phyloP scores from a whole-genome alignment of 2,888 invertebrate genomes.

The Odontocolon sp. region DNA sequence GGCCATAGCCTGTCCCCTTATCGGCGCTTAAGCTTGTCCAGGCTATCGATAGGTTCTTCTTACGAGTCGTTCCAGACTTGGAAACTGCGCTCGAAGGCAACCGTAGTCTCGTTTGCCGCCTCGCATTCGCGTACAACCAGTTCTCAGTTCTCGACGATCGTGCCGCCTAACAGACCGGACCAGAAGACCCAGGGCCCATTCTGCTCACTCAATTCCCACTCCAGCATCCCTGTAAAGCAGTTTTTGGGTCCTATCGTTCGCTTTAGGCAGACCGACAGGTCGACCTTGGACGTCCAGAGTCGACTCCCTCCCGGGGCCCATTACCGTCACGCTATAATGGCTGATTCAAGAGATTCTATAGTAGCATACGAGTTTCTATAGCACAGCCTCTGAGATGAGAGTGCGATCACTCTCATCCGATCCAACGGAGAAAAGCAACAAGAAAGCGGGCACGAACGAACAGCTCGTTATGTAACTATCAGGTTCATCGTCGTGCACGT shows the following conservation, averaged over 20 bases:
- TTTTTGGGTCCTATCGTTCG: slow-evolving; percentile 60
- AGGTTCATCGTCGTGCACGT: slow-evolving; percentile 27
- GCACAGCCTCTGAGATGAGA: too few relatives aligned
- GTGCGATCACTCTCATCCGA: slow-evolving; percentile 56
- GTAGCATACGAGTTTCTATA: slow-evolving; percentile 40
- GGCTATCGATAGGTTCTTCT: slow-evolving; percentile 62
- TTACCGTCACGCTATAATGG: slow-evolving; percentile 72
- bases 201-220: slow-evolving; percentile 34
- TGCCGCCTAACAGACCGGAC: slow-evolving; percentile 38
- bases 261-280: slow-evolving; percentile 74
- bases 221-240: not conserved
- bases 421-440: slow-evolving; percentile 15
- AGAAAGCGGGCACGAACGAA: slow-evolving; percentile 12
- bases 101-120: slow-evolving; percentile 39
- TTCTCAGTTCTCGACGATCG: slow-evolving; percentile 60
- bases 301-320: slow-evolving; percentile 61
- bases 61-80: slow-evolving; percentile 63
- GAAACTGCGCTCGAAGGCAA: slow-evolving; percentile 54
- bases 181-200: too few relatives aligned
- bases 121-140: slow-evolving; percentile 62
- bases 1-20: slow-evolving; percentile 66
- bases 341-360: slow-evolving; percentile 70
- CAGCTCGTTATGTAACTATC: slow-evolving; percentile 47
- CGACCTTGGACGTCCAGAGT: slow-evolving; percentile 73
- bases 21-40: slow-evolving; percentile 61